Conservation (phyloP, 1,140 invertebrate species). For the Hirudo medicinalis region DNA sequence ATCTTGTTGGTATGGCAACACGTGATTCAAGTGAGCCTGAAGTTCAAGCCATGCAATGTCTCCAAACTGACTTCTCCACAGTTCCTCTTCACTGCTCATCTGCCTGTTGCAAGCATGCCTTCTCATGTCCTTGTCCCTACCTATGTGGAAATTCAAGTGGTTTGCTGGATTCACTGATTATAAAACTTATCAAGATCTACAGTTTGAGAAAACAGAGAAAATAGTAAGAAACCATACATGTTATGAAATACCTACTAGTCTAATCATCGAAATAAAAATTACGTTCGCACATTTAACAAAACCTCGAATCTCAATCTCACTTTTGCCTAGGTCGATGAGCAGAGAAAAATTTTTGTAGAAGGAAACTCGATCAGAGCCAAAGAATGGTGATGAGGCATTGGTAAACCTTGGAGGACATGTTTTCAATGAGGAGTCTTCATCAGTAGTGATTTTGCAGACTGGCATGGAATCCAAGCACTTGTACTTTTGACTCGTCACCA, state of each 20-base stretch:
- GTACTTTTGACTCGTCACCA: neutral
- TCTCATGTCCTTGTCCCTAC: constrained; percentile 30
- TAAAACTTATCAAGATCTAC: too few relatives aligned
- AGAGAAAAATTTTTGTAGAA: constrained; percentile 12
- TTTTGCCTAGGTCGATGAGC: constrained; percentile 7
- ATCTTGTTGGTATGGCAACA: neutral
- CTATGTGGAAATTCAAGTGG: neutral
- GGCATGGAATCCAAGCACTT: neutral
- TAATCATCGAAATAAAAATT: too few relatives aligned
- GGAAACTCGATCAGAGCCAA: neutral
- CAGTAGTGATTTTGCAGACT: neutral
- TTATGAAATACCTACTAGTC: too few relatives aligned
- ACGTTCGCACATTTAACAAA: too few relatives aligned
- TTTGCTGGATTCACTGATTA: too few relatives aligned
- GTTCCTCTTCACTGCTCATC: constrained; percentile 64
- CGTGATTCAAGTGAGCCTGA: constrained; percentile 48
- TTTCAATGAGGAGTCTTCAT: neutral
- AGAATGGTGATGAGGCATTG: too few relatives aligned
- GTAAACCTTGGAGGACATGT: too few relatives aligned
- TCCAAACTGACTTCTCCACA: constrained; percentile 73
- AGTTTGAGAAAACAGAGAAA: too few relatives aligned
- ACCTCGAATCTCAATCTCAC: neutral
- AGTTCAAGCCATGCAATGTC: constrained; percentile 80
- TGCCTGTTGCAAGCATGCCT: constrained; percentile 39
- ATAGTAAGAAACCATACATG: too few relatives aligned